Conservation (phyloP, 2,888 invertebrate species). For the Escarpia spicata region DNA sequence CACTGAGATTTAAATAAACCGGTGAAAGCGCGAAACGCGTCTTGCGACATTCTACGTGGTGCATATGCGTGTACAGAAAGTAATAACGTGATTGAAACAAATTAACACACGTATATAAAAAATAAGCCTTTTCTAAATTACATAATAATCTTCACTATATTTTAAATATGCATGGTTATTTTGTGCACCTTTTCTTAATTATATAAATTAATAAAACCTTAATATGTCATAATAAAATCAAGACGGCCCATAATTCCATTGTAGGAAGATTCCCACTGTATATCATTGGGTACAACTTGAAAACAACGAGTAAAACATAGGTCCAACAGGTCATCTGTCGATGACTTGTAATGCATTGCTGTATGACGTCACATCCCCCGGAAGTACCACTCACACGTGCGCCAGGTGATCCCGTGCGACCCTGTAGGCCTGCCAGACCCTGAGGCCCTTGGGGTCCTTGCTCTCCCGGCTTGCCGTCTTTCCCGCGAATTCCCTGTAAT, state of each 20-base stretch:
- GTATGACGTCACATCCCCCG: slow-evolving; percentile 42
- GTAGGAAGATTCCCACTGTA: neutral
- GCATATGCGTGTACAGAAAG: too few species aligned
- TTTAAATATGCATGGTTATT: too few species aligned
- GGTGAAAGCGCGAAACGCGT: too few species aligned
- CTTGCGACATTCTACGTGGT: too few species aligned
- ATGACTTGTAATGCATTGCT: neutral
- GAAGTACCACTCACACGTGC: slow-evolving; percentile 33
- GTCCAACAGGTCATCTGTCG: neutral
- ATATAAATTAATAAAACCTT: neutral
- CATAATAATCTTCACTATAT: neutral
- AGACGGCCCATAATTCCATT: neutral
- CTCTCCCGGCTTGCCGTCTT: slow-evolving; percentile 34
- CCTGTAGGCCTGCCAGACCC: slow-evolving; percentile 38
- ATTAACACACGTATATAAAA: neutral
- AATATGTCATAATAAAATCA: neutral
- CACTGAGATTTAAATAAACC: neutral
- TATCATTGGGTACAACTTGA: neutral
- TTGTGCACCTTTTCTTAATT: too few species aligned
- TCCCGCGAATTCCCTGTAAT: slow-evolving; percentile 72
- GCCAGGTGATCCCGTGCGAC: slow-evolving; percentile 56
- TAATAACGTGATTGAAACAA: neutral
- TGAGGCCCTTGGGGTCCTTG: slow-evolving; percentile 41
- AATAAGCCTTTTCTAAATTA: neutral
- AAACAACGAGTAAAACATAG: neutral